phyloP scores from a whole-genome alignment of 2,888 invertebrate genomes.

The Craniophora ligustri region DNA sequence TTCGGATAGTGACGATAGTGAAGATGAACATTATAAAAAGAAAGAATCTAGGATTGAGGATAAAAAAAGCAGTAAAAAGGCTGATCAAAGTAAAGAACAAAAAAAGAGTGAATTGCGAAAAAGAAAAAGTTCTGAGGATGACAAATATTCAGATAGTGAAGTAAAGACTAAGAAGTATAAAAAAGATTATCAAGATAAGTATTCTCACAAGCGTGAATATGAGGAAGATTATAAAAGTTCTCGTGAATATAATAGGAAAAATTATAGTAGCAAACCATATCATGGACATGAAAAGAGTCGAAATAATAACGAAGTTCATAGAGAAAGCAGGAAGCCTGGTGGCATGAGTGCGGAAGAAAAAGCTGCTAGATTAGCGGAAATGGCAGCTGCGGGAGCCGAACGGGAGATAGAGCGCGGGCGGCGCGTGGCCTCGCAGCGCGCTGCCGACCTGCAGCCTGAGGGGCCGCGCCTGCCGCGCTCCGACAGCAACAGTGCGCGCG shows the following conservation, averaged over 20 bases:
- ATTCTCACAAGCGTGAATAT: slow-evolving; percentile 40
- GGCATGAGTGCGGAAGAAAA: slow-evolving; percentile 84
- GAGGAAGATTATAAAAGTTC: slow-evolving; percentile 56
- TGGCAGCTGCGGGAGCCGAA: slow-evolving; percentile 94
- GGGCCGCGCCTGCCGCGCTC: slow-evolving; percentile 85
- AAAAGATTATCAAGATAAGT: slow-evolving; percentile 52
- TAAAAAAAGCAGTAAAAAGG: slow-evolving; percentile 22
- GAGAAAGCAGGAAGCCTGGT: slow-evolving; percentile 46
- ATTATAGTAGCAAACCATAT: slow-evolving; percentile 19
- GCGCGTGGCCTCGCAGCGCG: slow-evolving; percentile 90
- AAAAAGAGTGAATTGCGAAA: slow-evolving; percentile 49
- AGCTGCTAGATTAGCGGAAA: slow-evolving; percentile 90
- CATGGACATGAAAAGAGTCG: slow-evolving; percentile 23
- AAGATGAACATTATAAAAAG: slow-evolving; percentile 42
- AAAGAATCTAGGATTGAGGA: slow-evolving; percentile 31
- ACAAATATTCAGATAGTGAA: slow-evolving; percentile 45
- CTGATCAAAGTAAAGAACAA: slow-evolving; percentile 14
- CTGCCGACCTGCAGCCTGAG: slow-evolving; percentile 80
- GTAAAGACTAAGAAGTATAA: slow-evolving; percentile 51
- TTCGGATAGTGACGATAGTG: slow-evolving; percentile 23
- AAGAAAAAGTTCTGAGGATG: slow-evolving; percentile 52
- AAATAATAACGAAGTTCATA: slow-evolving; percentile 51
- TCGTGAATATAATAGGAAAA: slow-evolving; percentile 26
- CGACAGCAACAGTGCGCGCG: slow-evolving; percentile 83
- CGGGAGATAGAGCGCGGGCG: slow-evolving; percentile 90